A percentile compares a stretch with the other conserved stretches of the same genome.
Conservation (phyloP, 2,888 invertebrate genomes). For the Drosophila anomelani region DNA sequence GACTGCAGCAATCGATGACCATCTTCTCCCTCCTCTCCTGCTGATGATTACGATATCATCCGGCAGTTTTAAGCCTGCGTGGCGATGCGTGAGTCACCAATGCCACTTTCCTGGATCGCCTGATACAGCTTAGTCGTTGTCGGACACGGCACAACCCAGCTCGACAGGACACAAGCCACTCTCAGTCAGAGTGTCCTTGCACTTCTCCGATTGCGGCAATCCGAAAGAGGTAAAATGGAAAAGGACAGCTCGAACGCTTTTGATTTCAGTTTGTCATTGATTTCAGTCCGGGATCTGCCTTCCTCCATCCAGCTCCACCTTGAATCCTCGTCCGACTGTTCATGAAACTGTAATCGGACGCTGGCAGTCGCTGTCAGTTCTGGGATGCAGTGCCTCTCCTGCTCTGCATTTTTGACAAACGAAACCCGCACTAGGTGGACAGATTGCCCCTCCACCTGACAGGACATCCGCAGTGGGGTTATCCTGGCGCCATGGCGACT, state of each 20-base stretch:
- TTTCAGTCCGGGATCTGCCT: constrained; percentile 8
- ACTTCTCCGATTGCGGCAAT: neutral
- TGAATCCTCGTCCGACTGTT: constrained; percentile 12
- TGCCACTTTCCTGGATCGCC: constrained; percentile 26
- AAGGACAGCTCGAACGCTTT: constrained; percentile 1
- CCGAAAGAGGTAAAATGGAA: neutral
- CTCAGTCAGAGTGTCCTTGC: neutral
- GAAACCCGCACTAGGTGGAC: constrained; percentile 26
- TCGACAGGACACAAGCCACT: constrained; percentile 9
- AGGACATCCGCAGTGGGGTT: neutral
- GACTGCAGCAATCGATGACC: constrained; percentile 48
- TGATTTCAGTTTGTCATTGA: constrained; percentile 49
- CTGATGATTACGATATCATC: constrained; percentile 42
- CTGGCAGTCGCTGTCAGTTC: constrained; percentile 34
- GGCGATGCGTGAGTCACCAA: constrained; percentile 38
- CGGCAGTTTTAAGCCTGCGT: constrained; percentile 47
- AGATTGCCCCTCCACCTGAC: constrained; percentile 11
- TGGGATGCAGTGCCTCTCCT: neutral
- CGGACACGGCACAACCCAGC: constrained; percentile 12
- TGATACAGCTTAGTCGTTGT: constrained; percentile 45
- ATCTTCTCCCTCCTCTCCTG: constrained; percentile 1
- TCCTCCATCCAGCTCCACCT: neutral
- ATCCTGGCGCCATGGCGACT: constrained; percentile 6
- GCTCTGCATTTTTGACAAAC: constrained; percentile 34
- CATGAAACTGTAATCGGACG: constrained; percentile 47